phyloP scores from a whole-genome alignment of 2,888 invertebrate species.

The Tanytarsus gracilentus region DNA sequence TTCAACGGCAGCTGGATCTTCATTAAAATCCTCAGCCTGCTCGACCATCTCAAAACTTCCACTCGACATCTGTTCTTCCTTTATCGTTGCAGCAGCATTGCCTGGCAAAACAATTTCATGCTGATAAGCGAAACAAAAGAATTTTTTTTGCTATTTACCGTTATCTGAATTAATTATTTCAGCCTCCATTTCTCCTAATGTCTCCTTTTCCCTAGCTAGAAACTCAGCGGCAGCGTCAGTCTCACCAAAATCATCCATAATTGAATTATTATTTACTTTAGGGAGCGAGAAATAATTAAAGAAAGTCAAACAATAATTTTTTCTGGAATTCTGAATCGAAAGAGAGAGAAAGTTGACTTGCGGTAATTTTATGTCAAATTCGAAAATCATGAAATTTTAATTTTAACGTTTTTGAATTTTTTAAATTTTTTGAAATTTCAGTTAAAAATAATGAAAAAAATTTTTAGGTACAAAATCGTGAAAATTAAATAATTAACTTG shows the following conservation, averaged over 20 bases:
- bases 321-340: no score
- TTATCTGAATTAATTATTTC: background rate
- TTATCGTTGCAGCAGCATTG: background rate
- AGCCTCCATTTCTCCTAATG: constrained; percentile 10
- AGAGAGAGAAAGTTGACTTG: no score
- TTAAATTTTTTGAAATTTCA: no score
- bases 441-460: no score
- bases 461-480: no score
- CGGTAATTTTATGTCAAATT: no score
- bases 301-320: no score
- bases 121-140: background rate
- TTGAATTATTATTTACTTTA: background rate
- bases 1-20: background rate
- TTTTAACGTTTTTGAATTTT: no score
- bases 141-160: background rate
- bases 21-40: background rate
- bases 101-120: background rate
- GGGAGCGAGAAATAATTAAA: background rate
- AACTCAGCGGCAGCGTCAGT: constrained; percentile 13
- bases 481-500: no score
- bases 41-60: constrained; percentile 3
- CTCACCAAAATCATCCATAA: background rate
- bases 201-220: background rate
- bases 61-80: background rate
- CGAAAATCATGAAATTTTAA: no score